A percentile compares a stretch with the other conserved stretches of the same genome.
Evolutionary conservation across 2,113 vertebrate species (phyloP).

Genomic region (Seriola aureovittata): DNA sequence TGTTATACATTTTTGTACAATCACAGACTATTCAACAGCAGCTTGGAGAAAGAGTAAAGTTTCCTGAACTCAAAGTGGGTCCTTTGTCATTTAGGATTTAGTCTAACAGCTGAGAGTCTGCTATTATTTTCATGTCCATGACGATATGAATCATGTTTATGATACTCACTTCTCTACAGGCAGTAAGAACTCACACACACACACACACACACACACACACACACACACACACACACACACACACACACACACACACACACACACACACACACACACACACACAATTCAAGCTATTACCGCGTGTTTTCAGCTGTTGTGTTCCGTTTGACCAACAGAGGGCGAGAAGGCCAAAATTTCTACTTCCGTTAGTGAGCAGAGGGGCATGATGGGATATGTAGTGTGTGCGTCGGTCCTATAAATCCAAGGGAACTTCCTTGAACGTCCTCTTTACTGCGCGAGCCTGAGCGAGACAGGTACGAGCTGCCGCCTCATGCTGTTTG

Average conservation of each 20-base stretch:
- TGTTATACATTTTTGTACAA: conserved; percentile 1
- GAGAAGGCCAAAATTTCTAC: accelerated
- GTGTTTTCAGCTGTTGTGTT: not conserved
- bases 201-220: not conserved
- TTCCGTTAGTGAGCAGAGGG: conserved; percentile 21
- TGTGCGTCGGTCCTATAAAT: conserved; percentile 58
- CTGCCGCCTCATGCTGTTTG: accelerated
- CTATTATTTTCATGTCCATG: not conserved
- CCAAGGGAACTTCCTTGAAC: accelerated
- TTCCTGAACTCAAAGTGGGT: not conserved
- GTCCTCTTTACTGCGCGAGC: conserved; percentile 81
- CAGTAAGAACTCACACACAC: not conserved
- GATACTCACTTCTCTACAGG: not conserved
- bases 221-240: not conserved
- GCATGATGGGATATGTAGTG: conserved; percentile 79
- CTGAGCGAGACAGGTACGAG: conserved; percentile 74
- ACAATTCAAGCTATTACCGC: not conserved
- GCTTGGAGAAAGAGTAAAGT: not conserved
- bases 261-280: not conserved
- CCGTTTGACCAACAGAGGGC: conserved; percentile 58
- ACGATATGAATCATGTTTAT: not conserved
- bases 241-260: not conserved
- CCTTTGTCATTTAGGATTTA: not conserved
- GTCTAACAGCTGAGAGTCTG: not conserved
- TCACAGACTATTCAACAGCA: not conserved